Base-by-base conservation (phyloP, 2,113 vertebrate genomes). In the Pampusana beccarii region DNA sequence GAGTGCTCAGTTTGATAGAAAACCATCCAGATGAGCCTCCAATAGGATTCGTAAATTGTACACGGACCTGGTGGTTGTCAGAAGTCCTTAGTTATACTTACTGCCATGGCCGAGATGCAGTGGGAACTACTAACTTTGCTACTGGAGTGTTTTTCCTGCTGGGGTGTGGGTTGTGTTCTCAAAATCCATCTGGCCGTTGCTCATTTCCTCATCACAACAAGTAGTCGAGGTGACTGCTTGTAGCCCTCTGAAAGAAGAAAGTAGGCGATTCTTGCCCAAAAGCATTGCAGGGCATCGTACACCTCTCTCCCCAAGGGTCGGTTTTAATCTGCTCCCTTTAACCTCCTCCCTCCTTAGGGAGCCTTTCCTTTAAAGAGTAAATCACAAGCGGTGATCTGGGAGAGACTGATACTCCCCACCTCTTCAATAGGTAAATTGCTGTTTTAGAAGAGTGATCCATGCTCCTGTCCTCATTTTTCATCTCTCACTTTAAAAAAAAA, bases 391-490 rank as follows among this genome's bases (percentile, higher is more conserved):
- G 80, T 84, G 66, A 72, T 72, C 69, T 82, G 83, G 86, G 86
- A 83, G 56, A 91, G 75, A 42, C 93, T 77, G 93, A 78, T 96
- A 90, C 93, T 96, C 80, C 90, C 21, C 71, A 88, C 51, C 88
- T 81, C 95, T 95, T 78, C 88, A 57, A 86, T 92, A 95, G 97
- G 91, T 92, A 84, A 93, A 89, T 85, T 90, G 48, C 65, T 92
- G 65, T 92, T 92, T 97, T 80, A 78, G 65, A 88, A 93, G 64
- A 74, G 64, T 71, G 77, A 83, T 81, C 89, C 24, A 3, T 95
- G 93, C 70, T 96, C 48, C 77, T 61, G 56, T 73, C 80, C 73
- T 97, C 89, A 85, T 97, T 92, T 96, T 97, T 94, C 95, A 71
- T 97, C 96, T 96, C 81, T 97, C 90, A 90, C 94, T 97, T 95